Evolutionary conservation across 2,888 invertebrate species (phyloP), one percentile per base, ranked within the genome.

Genomic region (Blastobasis adustella): DNA sequence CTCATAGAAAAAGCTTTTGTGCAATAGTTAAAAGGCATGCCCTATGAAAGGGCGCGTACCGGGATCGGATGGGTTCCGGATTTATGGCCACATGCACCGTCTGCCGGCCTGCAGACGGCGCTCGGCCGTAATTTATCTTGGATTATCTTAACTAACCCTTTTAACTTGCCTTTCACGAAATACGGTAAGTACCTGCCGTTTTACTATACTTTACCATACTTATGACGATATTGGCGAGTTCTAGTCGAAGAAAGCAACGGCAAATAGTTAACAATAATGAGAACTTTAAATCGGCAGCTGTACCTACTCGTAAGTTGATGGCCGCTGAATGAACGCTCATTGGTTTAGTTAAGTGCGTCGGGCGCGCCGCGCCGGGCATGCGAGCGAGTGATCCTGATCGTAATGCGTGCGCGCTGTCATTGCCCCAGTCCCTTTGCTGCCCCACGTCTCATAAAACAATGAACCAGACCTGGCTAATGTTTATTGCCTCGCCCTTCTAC

Each of bases 1-100:
- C 88, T 88, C 86, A 87, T 87, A 87, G 86, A 87, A 75, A 71
- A 80, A 59, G 72, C 76, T 65, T 84, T 86, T 85, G 83, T 86
- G 71, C 71, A 64, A 78, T 86, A 84, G 85, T 82, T 23, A 79
- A 84, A 84, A 82, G 78, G 77, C 82, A 79, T 81, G 73, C 67
- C 72, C 80, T 83, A 83, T 82, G 76, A 79, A 82, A 82, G 83
- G 87, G 87, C 77, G 73, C 72, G 71, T 75, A 70, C 76, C 77
- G 75, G 73, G 76, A 70, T 76, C 76, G 76, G 73, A 76, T 79
- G 71, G 68, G 75, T 68, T 73, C 73, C 65, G 69, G 69, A 71
- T 71, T 66, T 67, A 63, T 60, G 54, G 45, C 38, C 38, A 52
- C 43, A 47, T 44, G 44, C 50, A 36, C 41, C 41, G 48, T 48